Evolutionary conservation across 1,140 invertebrate species (phyloP).

Genomic region (Ceratosolen solmsi): DNA sequence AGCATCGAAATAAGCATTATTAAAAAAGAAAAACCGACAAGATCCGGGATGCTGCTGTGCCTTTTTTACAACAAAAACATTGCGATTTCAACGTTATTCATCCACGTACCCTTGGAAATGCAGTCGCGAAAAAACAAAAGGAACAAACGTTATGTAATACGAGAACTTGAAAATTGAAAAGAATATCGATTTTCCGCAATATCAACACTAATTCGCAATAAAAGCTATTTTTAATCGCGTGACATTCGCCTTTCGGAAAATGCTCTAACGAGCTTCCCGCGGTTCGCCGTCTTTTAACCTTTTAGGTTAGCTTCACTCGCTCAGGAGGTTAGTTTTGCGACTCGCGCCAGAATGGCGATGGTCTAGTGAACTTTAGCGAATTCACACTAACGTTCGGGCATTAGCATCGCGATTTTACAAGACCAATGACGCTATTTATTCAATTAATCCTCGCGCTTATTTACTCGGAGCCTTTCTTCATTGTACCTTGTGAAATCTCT

Average conservation of each 20-base stretch:
- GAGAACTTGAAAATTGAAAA: neutral
- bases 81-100: slow-evolving; percentile 32
- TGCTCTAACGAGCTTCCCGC: slow-evolving; percentile 45
- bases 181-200: neutral
- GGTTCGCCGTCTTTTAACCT: slow-evolving; percentile 38
- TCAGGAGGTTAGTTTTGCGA: slow-evolving; percentile 25
- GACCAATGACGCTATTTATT: neutral
- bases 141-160: slow-evolving; percentile 34
- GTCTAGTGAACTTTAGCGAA: neutral
- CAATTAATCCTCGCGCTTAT: slow-evolving; percentile 29
- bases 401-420: neutral
- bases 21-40: slow-evolving; percentile 23
- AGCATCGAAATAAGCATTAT: neutral
- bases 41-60: neutral
- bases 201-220: neutral
- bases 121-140: slow-evolving; percentile 34
- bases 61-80: slow-evolving; percentile 45
- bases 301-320: slow-evolving; percentile 47
- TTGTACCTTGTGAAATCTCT: slow-evolving; percentile 73
- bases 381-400: neutral
- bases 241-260: slow-evolving; percentile 40
- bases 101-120: slow-evolving; percentile 28
- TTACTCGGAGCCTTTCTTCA: slow-evolving; percentile 30
- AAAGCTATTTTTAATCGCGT: slow-evolving; percentile 34
- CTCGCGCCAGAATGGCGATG: slow-evolving; percentile 14